phyloP scores from a whole-genome alignment of 1,140 invertebrate species.

The Protaetia brevitarsis region DNA sequence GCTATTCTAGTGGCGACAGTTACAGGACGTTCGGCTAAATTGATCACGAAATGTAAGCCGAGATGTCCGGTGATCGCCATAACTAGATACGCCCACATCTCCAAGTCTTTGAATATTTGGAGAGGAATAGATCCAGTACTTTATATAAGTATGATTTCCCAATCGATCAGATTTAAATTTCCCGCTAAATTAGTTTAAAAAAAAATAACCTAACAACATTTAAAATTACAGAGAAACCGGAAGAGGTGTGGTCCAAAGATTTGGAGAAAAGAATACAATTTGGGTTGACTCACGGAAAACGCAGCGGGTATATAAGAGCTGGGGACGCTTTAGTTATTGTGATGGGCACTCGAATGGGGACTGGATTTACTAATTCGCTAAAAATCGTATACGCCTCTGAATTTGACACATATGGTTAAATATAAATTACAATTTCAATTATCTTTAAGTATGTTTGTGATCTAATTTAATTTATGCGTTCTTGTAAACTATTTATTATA shows the following conservation, averaged over 20 bases:
- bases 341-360: slow-evolving; percentile 65
- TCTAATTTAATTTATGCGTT: no score
- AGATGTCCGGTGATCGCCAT: slow-evolving; percentile 82
- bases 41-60: slow-evolving; percentile 77
- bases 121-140: slow-evolving; percentile 57
- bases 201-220: no score
- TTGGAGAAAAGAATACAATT: slow-evolving; percentile 66
- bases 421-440: not conserved
- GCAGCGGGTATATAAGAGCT: slow-evolving; percentile 57
- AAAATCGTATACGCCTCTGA: slow-evolving; percentile 59
- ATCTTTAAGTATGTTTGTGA: no score
- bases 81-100: slow-evolving; percentile 67
- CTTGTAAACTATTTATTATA: no score
- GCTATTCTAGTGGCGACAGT: slow-evolving; percentile 85
- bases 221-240: slow-evolving; percentile 40
- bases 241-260: slow-evolving; percentile 63
- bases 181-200: no score
- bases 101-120: slow-evolving; percentile 73
- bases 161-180: not conserved
- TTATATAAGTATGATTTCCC: slow-evolving; percentile 20
- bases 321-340: slow-evolving; percentile 69
- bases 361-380: slow-evolving; percentile 72
- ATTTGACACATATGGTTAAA: slow-evolving; percentile 31
- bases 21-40: slow-evolving; percentile 71
- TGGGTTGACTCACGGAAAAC: slow-evolving; percentile 63